Base-by-base conservation (phyloP, 2,797 vertebrate species). In the Pteronotus mesoamericanus region DNA sequence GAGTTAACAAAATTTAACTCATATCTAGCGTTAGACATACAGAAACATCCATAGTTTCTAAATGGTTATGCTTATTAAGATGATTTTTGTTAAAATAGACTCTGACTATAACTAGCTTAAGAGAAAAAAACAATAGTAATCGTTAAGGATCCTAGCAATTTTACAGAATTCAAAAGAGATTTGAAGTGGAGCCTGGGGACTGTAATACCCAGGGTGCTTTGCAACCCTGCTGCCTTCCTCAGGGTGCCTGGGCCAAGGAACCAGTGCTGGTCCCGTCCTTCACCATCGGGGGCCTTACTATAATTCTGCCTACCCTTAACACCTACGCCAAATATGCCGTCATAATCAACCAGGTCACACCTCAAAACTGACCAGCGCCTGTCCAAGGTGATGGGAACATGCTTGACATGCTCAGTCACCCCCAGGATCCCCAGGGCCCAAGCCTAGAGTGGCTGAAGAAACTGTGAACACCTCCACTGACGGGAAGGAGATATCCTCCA, bases 371-470 rank as follows among this genome's bases (percentile, higher is more conserved):
- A 99, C 96, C 86, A 98, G 99, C 99, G 91, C 99, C 99, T 4
- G 95, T 99, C 34, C 98, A 99, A 96, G 99, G 99, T 85, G 98
- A 99, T 77, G 99, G 99, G 79, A 99, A 98, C 94, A 98, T 99
- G 99, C 98, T 99, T 0, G 99, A 99, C 1, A 77, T 99, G 77
- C 99, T 99, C 2, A 96, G 98, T 21, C 99, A 99, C 96, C 99
- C 99, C 0, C 78, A 95, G 94, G 99, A 99, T 3, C 98, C 99
- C 2, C 97, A 98, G 97, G 99, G 99, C 59, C 95, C 69, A 0
- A 99, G 91, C 69, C 66, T 99, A 91, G 99, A 99, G 0, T 99
- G 99, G 99, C 93, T 99, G 59, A 99, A 99, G 98, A 98, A 99
- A 0, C n/a, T 99, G 6, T 99, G 98, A 99, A 75, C 77, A 39